phyloP scores from a whole-genome alignment of 2,113 vertebrate species.

The Aphelocoma coerulescens region DNA sequence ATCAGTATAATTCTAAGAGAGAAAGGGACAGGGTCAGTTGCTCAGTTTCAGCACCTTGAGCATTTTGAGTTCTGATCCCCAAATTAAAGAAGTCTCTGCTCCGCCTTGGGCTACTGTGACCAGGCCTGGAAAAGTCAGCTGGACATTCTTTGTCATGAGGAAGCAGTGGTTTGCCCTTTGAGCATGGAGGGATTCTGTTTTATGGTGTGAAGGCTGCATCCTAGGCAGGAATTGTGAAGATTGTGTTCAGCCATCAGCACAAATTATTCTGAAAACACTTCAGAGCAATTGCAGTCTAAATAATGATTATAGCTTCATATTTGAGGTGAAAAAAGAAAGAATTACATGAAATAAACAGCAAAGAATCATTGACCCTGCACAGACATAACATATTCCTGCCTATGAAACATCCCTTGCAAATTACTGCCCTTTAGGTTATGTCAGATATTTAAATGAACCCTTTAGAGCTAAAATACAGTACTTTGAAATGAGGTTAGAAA shows the following conservation, averaged over 20 bases:
- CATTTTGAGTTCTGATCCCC: neutral
- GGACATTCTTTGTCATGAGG: neutral
- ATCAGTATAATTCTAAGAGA: neutral
- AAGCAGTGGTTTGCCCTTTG: neutral
- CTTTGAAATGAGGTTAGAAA: constrained; percentile 57
- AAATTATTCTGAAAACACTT: neutral
- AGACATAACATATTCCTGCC: constrained; percentile 15
- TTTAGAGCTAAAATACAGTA: constrained; percentile 63
- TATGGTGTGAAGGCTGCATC: neutral
- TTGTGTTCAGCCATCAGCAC: neutral
- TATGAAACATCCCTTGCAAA: neutral
- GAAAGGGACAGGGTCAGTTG: neutral
- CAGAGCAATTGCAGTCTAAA: neutral
- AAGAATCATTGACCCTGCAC: neutral
- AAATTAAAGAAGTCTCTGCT: neutral
- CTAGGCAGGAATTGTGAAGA: constrained; percentile 32
- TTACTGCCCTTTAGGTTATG: constrained; percentile 8
- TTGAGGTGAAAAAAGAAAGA: neutral
- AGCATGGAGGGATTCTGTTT: neutral
- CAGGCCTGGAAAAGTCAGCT: neutral
- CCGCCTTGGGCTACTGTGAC: neutral
- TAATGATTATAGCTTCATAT: neutral
- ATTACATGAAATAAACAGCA: constrained; percentile 48
- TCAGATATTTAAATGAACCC: constrained; percentile 43
- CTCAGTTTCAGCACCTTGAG: neutral